phyloP scores from a whole-genome alignment of 2,113 vertebrate species.

The Aegithalos caudatus region DNA sequence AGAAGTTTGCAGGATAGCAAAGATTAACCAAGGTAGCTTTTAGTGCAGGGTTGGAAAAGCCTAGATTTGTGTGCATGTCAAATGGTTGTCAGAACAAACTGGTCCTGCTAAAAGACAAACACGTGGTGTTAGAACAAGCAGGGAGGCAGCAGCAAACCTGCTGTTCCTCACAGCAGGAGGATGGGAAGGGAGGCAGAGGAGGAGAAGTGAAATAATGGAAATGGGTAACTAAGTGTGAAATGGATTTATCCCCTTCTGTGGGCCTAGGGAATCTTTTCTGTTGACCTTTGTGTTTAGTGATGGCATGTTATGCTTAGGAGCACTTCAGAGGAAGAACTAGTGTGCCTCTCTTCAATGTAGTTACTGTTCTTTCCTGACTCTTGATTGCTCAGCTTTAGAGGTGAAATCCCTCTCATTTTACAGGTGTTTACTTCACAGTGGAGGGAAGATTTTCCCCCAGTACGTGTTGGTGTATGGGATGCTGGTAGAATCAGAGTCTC shows the following conservation, averaged over 20 bases:
- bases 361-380: background rate
- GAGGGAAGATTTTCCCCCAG: conserved; percentile 91
- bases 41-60: background rate
- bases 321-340: background rate
- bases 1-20: background rate
- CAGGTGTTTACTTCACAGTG: conserved; percentile 91
- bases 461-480: conserved; percentile 86
- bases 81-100: background rate
- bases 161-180: background rate
- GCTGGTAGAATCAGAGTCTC: conserved; percentile 87
- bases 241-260: background rate
- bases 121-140: background rate
- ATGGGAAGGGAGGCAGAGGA: background rate
- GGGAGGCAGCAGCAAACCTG: background rate
- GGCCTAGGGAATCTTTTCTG: background rate
- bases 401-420: background rate
- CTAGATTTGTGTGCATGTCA: fast-evolving
- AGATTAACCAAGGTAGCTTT: background rate
- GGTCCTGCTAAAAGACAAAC: background rate
- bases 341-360: background rate
- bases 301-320: background rate
- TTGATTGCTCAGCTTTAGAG: background rate
- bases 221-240: background rate
- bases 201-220: background rate
- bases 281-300: background rate